Base-by-base conservation (phyloP, 1,140 invertebrate genomes). In the Aphidius ervi region DNA sequence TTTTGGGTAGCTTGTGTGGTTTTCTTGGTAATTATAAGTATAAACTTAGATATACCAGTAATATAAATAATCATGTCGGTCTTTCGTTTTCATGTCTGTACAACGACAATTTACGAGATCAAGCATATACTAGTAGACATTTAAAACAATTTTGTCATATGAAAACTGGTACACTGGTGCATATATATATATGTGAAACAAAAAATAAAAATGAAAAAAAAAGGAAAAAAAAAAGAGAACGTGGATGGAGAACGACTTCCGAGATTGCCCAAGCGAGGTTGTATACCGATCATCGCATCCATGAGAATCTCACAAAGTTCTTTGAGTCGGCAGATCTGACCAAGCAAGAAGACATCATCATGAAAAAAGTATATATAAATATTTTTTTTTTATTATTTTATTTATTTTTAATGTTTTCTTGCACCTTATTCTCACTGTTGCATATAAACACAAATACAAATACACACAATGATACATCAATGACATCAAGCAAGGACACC, bases 41-140 rank as follows among this genome's bases (percentile, higher is more conserved):
- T 77, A 76, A 76, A 75, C 73, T 77, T 71, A 72, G 70, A 71
- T 74, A 71, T 16, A 23, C 64, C 63, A 69, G 67, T 71, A 31
- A 31, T 31, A 31, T 31, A 71, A 75, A 75, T 75, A 74, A 70
- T 71, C 61, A 43, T 16, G 42, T 58, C 56, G 59, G 43, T n/a
- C 39, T 52, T 37, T 40, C 23, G 43, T 52, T 46, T 45, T 20
- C 62, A 52, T 55, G 61, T 63, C 67, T 61, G 68, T 54, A 65
- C 53, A 57, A 67, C 64, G 66, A 68, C 69, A 70, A 75, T 76
- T 77, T 74, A 71, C 67, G 71, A 73, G 70, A 74, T 74, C 64
- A 64, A 62, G 66, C 62, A 63, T 68, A 46, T 65, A 67, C 56
- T 31, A 31, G 23, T 62, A 60, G 67, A 68, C 65, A 63, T 68